phyloP scores from a whole-genome alignment of 1,140 invertebrate genomes.

The Spodoptera litura region DNA sequence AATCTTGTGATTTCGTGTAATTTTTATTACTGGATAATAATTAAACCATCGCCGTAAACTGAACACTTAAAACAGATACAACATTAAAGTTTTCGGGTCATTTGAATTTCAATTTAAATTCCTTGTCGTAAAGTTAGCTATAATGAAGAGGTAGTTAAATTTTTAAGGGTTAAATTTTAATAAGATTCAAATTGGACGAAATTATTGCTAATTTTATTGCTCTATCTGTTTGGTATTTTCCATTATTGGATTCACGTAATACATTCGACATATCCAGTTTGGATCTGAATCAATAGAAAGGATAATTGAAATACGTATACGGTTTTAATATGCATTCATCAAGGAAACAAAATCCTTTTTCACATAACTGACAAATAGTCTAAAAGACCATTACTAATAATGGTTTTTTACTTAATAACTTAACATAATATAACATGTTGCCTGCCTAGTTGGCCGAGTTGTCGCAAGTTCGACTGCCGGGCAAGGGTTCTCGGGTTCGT shows the following conservation, averaged over 20 bases:
- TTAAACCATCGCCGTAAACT: conserved; percentile 2
- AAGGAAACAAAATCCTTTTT: too few relatives aligned
- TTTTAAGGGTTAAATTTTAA: conserved; percentile 24
- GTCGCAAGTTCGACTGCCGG: too few relatives aligned
- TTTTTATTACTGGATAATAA: not conserved
- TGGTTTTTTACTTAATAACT: too few relatives aligned
- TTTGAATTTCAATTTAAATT: conserved; percentile 26
- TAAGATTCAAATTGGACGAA: not conserved
- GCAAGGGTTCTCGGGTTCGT: too few relatives aligned
- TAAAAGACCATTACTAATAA: too few relatives aligned
- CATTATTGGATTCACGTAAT: not conserved
- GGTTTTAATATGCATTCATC: too few relatives aligned
- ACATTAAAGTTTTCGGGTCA: not conserved
- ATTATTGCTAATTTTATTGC: conserved; percentile 17
- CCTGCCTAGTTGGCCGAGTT: too few relatives aligned
- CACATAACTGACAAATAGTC: too few relatives aligned
- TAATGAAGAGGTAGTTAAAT: conserved; percentile 9
- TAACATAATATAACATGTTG: too few relatives aligned
- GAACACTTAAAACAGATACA: conserved; percentile 5
- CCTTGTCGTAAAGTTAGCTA: conserved; percentile 13
- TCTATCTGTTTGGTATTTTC: conserved; percentile 2
- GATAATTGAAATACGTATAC: too few relatives aligned
- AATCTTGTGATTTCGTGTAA: not conserved
- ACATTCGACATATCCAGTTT: not conserved
- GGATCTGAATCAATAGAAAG: too few relatives aligned